These are phyloP conservation scores for Autographa gamma DNA, from an alignment of 2,888 invertebrate genomes.

Conservation along the genomic window DNA sequence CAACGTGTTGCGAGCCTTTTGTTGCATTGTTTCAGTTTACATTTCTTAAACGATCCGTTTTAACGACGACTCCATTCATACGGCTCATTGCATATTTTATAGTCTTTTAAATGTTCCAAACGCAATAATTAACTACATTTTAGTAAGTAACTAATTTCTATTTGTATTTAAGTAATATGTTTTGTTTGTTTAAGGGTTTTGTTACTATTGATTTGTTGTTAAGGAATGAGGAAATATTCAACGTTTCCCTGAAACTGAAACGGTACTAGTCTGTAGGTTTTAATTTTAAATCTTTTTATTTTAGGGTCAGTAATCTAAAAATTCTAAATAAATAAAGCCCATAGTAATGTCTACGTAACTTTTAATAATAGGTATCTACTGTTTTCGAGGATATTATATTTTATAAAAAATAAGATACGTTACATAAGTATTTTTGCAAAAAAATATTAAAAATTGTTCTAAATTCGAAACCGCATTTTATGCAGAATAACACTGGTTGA, in stretches of 20 bases:
- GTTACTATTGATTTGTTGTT: background rate
- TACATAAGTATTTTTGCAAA: too few species aligned
- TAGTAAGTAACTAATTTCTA: conserved; percentile 27
- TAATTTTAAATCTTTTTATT: too few species aligned
- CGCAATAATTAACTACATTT: conserved; percentile 25
- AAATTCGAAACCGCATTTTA: too few species aligned
- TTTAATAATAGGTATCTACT: too few species aligned
- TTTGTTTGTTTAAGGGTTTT: background rate
- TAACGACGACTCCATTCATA: conserved; percentile 37
- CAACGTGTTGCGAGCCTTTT: background rate
- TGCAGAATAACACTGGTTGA: too few species aligned
- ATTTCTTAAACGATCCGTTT: conserved; percentile 28
- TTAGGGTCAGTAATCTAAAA: too few species aligned
- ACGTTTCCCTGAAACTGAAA: background rate
- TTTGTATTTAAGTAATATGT: conserved; percentile 23
- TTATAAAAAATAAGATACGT: too few species aligned
- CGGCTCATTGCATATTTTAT: conserved; percentile 25
- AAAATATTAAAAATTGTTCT: too few species aligned
- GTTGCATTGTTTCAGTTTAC: background rate
- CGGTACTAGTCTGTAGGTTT: too few species aligned
- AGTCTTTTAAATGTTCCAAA: conserved; percentile 25
- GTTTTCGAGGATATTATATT: too few species aligned
- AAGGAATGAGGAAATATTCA: background rate
- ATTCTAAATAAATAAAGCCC: too few species aligned
- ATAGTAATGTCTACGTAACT: too few species aligned